A percentile compares a stretch with the other conserved stretches of the same genome.
These are phyloP conservation scores for Protosalanx chinensis DNA, from an alignment of 2,797 vertebrate genomes.

Conservation along the genomic window DNA sequence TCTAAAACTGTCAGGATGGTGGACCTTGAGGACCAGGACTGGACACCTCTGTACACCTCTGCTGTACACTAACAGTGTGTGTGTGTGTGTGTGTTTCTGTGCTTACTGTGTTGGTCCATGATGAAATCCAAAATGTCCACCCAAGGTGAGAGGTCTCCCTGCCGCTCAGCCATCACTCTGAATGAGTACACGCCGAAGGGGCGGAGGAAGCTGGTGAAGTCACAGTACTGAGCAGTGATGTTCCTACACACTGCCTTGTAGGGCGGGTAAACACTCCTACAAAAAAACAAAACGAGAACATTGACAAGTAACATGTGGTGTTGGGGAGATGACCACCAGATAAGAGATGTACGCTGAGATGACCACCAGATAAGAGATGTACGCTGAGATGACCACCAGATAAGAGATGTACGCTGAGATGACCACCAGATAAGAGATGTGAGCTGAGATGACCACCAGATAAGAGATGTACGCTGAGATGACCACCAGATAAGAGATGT, in stretches of 20 bases:
- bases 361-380: no score
- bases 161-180: conserved; percentile 43
- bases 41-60: no score
- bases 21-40: no score
- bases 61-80: background rate
- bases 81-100: background rate
- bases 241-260: conserved; percentile 40
- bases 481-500: no score
- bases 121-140: conserved; percentile 21
- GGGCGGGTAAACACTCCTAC: fast-evolving
- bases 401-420: no score
- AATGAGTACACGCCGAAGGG: conserved; percentile 43
- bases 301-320: background rate
- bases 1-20: no score
- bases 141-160: conserved; percentile 58
- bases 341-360: no score
- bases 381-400: no score
- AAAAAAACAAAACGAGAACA: conserved; percentile 10
- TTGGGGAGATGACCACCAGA: no score
- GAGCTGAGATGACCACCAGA: no score
- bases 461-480: no score
- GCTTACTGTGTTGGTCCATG: conserved; percentile 64
- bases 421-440: no score
- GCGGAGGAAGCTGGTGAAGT: conserved; percentile 41
- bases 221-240: conserved; percentile 43